These are phyloP conservation scores for Spatula clypeata DNA, from an alignment of 2,797 vertebrate species.

Conservation along the genomic window DNA sequence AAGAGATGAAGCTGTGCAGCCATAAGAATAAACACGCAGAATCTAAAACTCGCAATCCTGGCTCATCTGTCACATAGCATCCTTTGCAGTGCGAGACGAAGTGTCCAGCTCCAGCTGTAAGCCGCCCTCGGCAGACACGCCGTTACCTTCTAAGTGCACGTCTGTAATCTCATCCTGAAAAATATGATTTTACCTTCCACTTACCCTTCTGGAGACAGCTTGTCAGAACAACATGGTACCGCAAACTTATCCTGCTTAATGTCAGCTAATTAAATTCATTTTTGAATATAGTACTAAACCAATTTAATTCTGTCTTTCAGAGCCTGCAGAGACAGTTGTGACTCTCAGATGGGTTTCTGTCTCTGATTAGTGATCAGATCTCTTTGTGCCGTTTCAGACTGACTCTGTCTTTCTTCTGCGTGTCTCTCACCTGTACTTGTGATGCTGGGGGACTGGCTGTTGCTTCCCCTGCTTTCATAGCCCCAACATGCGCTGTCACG, in stretches of 20 bases:
- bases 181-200: slow-evolving; percentile 30
- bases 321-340: slow-evolving; percentile 35
- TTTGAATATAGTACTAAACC: slow-evolving; percentile 63
- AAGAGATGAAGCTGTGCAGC: not conserved
- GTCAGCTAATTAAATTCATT: slow-evolving; percentile 66
- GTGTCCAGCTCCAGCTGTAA: not conserved
- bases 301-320: slow-evolving; percentile 66
- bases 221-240: slow-evolving; percentile 18
- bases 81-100: not conserved
- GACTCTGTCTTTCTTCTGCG: not conserved
- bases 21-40: not conserved
- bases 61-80: not conserved
- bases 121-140: not conserved
- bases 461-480: not conserved
- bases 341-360: slow-evolving; percentile 44
- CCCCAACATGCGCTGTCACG: not conserved
- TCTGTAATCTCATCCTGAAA: slow-evolving; percentile 13
- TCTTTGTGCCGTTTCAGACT: not conserved
- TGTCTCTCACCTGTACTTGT: slow-evolving; percentile 21
- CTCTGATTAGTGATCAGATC: slow-evolving; percentile 48
- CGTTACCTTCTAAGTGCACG: not conserved
- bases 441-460: not conserved
- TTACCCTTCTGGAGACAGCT: slow-evolving; percentile 34
- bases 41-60: not conserved
- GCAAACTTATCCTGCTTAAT: slow-evolving; percentile 50